Evolutionary conservation across 2,888 invertebrate species (phyloP).

Genomic region (Torymus tubicola): DNA sequence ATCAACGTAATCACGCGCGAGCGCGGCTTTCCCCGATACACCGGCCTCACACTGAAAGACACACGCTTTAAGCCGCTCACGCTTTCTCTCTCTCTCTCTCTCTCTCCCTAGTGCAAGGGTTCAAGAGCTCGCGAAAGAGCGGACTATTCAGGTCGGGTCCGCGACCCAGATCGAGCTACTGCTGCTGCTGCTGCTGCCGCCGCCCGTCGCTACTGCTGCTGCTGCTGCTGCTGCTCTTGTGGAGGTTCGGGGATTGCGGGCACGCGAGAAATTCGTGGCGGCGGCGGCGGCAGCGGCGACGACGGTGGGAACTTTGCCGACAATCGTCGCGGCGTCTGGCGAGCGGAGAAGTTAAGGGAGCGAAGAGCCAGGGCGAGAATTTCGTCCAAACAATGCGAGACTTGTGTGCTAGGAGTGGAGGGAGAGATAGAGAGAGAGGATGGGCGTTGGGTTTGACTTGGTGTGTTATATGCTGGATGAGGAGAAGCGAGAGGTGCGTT

Average conservation of each 20-base stretch:
- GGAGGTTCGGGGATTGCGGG: slow-evolving; percentile 37
- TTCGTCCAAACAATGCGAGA: slow-evolving; percentile 16
- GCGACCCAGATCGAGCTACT: slow-evolving; percentile 61
- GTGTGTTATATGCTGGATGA: no score
- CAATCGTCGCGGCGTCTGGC: no score
- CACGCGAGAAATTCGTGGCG: slow-evolving; percentile 21
- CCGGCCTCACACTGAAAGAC: background rate
- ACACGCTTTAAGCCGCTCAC: slow-evolving; percentile 13
- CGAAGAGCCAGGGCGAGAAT: background rate
- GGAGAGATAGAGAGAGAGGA: no score
- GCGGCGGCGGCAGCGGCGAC: background rate
- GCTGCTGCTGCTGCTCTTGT: slow-evolving; percentile 29
- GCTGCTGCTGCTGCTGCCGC: slow-evolving; percentile 8
- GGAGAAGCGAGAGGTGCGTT: no score
- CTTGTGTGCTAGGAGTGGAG: background rate
- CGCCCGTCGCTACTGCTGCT: slow-evolving; percentile 37
- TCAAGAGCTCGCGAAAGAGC: slow-evolving; percentile 34
- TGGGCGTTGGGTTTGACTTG: no score
- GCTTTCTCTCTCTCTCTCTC: background rate
- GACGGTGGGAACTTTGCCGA: background rate
- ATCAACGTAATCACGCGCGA: slow-evolving; percentile 38
- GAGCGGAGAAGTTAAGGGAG: background rate
- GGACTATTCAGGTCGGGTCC: slow-evolving; percentile 62
- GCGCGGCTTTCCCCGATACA: slow-evolving; percentile 10
- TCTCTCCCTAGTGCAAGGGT: slow-evolving; percentile 24